Base-by-base conservation (phyloP, 2,113 vertebrate genomes). In the Etia nguti region DNA sequence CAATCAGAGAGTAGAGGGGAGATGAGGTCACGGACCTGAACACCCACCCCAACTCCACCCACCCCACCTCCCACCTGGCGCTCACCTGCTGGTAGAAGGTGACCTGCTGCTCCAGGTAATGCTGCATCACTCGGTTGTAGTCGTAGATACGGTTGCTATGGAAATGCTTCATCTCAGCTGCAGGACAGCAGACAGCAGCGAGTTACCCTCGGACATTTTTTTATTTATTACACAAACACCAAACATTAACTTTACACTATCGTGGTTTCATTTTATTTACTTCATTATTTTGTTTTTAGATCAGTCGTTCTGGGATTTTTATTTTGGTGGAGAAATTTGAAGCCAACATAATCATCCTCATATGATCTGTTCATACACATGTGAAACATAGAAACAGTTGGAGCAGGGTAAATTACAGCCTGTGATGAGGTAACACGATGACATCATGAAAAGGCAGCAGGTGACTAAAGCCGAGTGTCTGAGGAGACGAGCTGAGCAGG, bases 121-220 rank as follows among this genome's bases (percentile, higher is more conserved):
- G 95, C 92, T 98, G 97, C 93, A 99, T 97, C 91, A 98, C 97
- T 18, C 97, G 96, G 95, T 98, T 99, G 96, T 98, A 98, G 95
- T 99, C 98, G 34, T 99, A 98, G 96, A 99, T 98, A 79, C 98
- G 97, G 97, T 98, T 98, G 93, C 95, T 98, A 91, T 99, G 98
- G 92, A 99, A 99, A 95, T 99, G 98, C 92, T 98, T 99, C 98
- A 99, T 99, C 95, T 99, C 98, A 31, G 98, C 98, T 99, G 88
- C 91, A 95, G 55, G 43, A 68, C 12, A 89, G 26, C 16, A 73
- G 29, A 6, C 11, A 31, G 8, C 16, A 24, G 73, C 0, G 1
- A 18, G 48, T 85, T 29, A 26, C 41, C 36, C 65, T 70, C 13
- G 3, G 38, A 73, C 13, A 65, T 36, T 7, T 36, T 65, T 22